Percentiles rank a stretch among this genome's conserved stretches.
Conservation (phyloP, 2,797 vertebrate genomes). For the Helicolenus hilgendorfi region DNA sequence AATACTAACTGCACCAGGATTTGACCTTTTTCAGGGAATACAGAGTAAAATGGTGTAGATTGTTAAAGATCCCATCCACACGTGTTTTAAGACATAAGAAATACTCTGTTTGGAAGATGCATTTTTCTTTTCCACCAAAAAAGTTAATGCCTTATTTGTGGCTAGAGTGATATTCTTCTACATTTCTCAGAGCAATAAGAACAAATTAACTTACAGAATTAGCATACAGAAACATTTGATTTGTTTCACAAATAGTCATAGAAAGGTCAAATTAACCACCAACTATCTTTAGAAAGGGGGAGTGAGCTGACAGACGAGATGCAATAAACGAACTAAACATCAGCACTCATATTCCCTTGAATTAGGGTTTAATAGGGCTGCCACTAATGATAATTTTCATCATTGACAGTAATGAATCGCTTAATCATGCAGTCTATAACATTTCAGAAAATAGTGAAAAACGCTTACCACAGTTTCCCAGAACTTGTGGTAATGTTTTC, state of each 20-base stretch:
- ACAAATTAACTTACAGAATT: not conserved
- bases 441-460: not conserved
- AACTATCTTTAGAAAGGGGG: not conserved
- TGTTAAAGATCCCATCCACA: not conserved
- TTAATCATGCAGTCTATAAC: not conserved
- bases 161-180: not conserved
- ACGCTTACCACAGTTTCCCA: too few relatives aligned
- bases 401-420: not conserved
- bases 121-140: too few relatives aligned
- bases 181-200: not conserved
- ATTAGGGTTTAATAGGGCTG: not conserved
- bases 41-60: not conserved
- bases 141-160: not conserved
- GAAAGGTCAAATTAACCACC: too few relatives aligned
- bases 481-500: not conserved
- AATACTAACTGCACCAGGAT: not conserved
- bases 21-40: not conserved
- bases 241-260: too few relatives aligned
- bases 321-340: not conserved
- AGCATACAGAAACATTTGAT: not conserved
- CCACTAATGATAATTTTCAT: not conserved
- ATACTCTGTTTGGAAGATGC: too few relatives aligned
- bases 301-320: not conserved
- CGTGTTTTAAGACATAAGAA: too few relatives aligned
- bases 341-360: not conserved